Evolutionary conservation across 2,797 vertebrate species (phyloP), one percentile per base, ranked within the genome.

Genomic region (Arnoldichthys spilopterus): DNA sequence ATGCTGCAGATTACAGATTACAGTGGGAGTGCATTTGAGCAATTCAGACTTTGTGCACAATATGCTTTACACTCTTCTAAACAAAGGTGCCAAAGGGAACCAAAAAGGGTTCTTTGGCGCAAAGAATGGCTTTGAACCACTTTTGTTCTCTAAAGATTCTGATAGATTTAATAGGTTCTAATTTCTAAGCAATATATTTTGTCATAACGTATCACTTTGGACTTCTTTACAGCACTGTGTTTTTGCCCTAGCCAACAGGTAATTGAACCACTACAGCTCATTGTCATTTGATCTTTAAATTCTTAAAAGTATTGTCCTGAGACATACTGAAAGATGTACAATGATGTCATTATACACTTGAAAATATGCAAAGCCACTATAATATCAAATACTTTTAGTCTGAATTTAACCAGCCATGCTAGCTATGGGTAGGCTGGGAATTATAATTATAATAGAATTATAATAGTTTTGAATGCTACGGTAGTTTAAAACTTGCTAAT

Each of bases 1-100:
- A 76, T 53, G 66, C 71, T 73, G 75, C 62, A 30, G 26, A 18
- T 58, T 61, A 32, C 26, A 78, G 78, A 82, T 74, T 70, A 71
- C 68, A 74, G 72, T 59, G 37, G 4, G 63, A 51, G 64, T 51
- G 56, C 54, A 53, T 51, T 62, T 20, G 58, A 63, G 64, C 66
- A 62, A 68, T 71, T 71, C 73, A 37, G 66, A 76, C 47, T 53
- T 75, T 64, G 78, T 71, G 66, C 78, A 71, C 66, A 40, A 70
- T 59, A 69, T 74, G 62, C 63, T 13, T 3, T 51, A 51, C 49
- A 51, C 49, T 62, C 16, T 18, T 32, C 32, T 18, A 32, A 62
- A 32, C 7, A 62, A 62, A 62, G 16, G 28, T 34, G 28, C 59
- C 59, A 32, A 3, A 16, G 20, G 5, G 32, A 32, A 62, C 26